phyloP scores from a whole-genome alignment of 1,140 invertebrate species.

The Wiebesia pumilae region DNA sequence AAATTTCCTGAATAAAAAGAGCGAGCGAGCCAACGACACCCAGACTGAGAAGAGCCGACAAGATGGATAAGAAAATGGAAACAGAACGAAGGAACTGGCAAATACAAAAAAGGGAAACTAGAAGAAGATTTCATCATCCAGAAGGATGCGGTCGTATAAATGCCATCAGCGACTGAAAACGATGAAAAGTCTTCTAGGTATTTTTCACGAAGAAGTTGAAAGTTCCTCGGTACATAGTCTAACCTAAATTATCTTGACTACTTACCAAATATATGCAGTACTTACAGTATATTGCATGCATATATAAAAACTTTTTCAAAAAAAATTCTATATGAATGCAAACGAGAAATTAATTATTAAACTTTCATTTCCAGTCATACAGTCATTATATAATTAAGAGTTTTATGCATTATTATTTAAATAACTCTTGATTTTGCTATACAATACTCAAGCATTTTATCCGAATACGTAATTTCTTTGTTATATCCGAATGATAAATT shows the following conservation, averaged over 20 bases:
- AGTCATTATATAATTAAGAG: no score
- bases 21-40: neutral
- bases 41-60: neutral
- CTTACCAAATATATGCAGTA: no score
- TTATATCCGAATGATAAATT: neutral
- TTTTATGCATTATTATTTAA: no score
- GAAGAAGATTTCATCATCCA: constrained; percentile 23
- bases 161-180: constrained; percentile 5
- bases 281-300: no score
- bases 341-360: no score
- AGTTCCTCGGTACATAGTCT: neutral
- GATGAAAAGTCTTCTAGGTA: neutral
- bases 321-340: no score
- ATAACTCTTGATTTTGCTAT: neutral
- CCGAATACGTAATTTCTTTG: neutral
- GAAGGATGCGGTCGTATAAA: constrained; percentile 12
- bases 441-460: neutral
- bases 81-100: neutral
- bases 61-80: neutral
- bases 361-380: no score
- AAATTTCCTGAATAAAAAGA: constrained; percentile 35
- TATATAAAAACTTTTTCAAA: no score
- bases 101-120: neutral
- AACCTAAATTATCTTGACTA: no score
- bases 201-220: neutral